Conservation (phyloP, 2,797 vertebrate genomes). For the Hipposideros larvatus region DNA sequence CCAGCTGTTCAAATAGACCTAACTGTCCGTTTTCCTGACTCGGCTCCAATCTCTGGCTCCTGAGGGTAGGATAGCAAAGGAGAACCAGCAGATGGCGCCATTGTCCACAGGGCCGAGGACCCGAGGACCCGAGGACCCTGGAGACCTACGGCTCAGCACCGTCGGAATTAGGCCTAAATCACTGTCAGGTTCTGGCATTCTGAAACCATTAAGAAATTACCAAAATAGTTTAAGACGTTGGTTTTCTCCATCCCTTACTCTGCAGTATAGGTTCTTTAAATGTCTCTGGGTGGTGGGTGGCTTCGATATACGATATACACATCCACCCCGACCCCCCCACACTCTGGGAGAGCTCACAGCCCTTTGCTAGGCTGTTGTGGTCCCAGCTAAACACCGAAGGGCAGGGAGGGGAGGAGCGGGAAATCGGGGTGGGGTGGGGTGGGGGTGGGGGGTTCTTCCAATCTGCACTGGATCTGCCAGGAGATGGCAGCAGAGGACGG, state of each 20-base stretch:
- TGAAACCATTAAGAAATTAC: not conserved
- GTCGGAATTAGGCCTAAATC: no score
- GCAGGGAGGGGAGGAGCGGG: no score
- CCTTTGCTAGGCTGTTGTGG: no score
- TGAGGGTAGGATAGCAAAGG: rapidly evolving
- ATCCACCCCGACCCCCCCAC: no score
- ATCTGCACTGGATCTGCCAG: rapidly evolving
- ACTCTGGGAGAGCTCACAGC: no score
- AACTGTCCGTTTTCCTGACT: rapidly evolving
- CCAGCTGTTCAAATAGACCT: rapidly evolving
- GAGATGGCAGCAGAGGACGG: conserved; percentile 59
- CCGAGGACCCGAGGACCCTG: rapidly evolving
- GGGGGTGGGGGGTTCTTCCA: rapidly evolving
- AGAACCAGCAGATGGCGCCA: not conserved
- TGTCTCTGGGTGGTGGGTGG: not conserved
- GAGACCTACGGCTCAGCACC: rapidly evolving
- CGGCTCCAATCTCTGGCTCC: rapidly evolving
- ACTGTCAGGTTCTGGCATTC: no score
- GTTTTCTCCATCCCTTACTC: not conserved
- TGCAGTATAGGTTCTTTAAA: no score
- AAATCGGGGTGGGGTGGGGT: no score
- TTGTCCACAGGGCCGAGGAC: not conserved
- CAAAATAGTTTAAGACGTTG: rapidly evolving
- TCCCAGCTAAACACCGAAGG: no score
- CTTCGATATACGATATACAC: not conserved